Evolutionary conservation across 2,797 vertebrate species (phyloP).

Genomic region (Thaleichthys pacificus): DNA sequence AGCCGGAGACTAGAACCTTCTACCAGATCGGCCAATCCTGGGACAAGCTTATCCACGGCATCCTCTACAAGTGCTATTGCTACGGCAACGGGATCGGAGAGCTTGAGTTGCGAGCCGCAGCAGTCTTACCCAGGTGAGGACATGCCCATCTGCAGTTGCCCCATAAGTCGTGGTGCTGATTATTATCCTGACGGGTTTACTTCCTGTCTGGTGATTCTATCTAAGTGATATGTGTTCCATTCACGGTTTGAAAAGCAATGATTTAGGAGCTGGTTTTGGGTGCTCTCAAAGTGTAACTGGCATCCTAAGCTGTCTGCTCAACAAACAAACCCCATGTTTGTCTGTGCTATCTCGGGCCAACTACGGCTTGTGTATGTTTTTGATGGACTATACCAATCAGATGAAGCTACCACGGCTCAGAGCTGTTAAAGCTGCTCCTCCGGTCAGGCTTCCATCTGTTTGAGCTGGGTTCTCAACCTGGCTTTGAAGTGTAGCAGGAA

Average conservation of each 20-base stretch:
- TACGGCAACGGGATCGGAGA: constrained; percentile 97
- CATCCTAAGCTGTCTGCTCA: too few species aligned
- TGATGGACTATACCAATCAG: too few species aligned
- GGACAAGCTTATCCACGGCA: constrained; percentile 87
- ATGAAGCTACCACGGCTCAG: not conserved
- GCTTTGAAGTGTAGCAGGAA: constrained; percentile 66
- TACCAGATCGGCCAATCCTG: constrained; percentile 96
- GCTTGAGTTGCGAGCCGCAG: constrained; percentile 91
- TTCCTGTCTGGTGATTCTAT: too few species aligned
- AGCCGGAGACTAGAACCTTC: constrained; percentile 88
- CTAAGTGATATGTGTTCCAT: too few species aligned
- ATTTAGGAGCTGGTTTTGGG: too few species aligned
- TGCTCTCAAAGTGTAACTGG: too few species aligned
- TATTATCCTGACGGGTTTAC: not conserved
- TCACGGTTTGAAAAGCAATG: too few species aligned
- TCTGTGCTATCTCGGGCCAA: not conserved
- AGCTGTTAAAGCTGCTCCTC: not conserved
- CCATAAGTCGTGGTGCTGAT: not conserved
- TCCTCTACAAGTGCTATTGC: constrained; percentile 93
- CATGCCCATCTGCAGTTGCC: not conserved
- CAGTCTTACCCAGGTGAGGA: constrained; percentile 84
- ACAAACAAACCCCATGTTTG: too few species aligned
- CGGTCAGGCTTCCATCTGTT: constrained; percentile 24
- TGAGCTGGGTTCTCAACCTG: constrained; percentile 28
- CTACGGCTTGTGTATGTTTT: too few species aligned